Evolutionary conservation across 2,888 invertebrate genomes (phyloP).

Genomic region (Tetragonisca angustula): DNA sequence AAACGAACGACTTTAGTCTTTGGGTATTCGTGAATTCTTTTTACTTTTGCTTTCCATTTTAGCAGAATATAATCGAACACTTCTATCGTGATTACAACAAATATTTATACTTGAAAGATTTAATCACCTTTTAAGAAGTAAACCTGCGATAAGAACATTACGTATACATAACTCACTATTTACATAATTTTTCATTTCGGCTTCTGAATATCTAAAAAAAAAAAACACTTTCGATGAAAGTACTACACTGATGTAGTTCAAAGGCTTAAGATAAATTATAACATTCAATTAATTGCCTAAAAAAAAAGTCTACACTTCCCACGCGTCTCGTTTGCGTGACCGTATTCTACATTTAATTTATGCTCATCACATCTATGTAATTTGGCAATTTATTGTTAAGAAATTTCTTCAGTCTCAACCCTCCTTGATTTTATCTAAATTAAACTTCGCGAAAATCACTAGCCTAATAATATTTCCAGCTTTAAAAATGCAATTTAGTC

Average conservation of each 20-base stretch:
- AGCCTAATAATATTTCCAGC: not conserved
- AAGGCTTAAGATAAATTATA: not conserved
- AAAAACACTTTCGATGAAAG: not conserved
- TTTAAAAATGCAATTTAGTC: not conserved
- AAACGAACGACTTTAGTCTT: too few relatives aligned
- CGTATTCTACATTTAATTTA: not conserved
- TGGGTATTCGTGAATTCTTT: not conserved
- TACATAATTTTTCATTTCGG: not conserved
- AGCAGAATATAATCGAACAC: not conserved
- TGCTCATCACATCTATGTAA: not conserved
- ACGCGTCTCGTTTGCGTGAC: slow-evolving; percentile 16
- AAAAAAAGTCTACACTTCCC: not conserved
- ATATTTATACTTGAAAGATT: not conserved
- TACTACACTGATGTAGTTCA: not conserved
- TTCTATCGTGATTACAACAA: not conserved
- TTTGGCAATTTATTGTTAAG: not conserved
- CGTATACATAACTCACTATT: too few relatives aligned
- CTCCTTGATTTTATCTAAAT: not conserved
- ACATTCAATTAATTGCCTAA: not conserved
- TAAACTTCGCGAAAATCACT: not conserved
- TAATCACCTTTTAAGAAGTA: too few relatives aligned
- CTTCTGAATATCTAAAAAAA: not conserved
- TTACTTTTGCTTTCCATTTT: not conserved
- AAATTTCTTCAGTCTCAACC: not conserved
- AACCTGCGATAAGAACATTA: too few relatives aligned